Evolutionary conservation across 2,888 invertebrate genomes (phyloP).

Genomic region (Archips xylosteana): DNA sequence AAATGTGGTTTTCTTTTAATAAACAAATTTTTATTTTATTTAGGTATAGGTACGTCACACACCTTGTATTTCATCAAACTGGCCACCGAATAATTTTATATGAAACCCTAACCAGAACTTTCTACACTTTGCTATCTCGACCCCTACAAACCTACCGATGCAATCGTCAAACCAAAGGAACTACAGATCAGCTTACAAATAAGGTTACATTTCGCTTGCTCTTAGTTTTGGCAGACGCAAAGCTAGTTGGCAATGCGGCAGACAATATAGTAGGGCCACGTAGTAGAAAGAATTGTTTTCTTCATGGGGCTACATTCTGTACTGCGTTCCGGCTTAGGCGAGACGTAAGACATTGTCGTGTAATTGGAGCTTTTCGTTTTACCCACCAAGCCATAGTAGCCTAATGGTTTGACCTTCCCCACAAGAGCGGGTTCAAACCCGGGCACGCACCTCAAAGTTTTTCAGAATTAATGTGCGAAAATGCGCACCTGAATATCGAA

Average conservation of each 20-base stretch:
- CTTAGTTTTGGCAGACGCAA: background rate
- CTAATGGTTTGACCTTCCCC: too few relatives aligned
- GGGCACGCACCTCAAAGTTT: too few relatives aligned
- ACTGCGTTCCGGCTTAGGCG: background rate
- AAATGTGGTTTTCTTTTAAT: too few relatives aligned
- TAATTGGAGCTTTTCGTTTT: background rate
- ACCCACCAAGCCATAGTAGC: background rate
- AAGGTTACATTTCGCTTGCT: background rate
- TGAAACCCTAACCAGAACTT: background rate
- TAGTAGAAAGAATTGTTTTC: slow-evolving; percentile 10
- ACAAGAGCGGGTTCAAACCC: too few relatives aligned
- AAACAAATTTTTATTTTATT: background rate
- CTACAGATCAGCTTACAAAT: background rate
- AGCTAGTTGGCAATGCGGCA: background rate
- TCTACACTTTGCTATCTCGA: background rate
- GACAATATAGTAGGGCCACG: slow-evolving; percentile 8
- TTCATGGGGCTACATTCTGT: background rate
- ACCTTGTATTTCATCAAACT: too few relatives aligned
- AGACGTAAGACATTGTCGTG: background rate
- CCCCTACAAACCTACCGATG: background rate
- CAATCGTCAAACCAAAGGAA: background rate
- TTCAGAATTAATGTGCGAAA: too few relatives aligned
- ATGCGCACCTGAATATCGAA: too few relatives aligned
- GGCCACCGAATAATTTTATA: background rate
- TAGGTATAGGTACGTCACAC: too few relatives aligned